Base-by-base conservation (phyloP, 2,797 vertebrate species). In the Basileuterus tristriatus region DNA sequence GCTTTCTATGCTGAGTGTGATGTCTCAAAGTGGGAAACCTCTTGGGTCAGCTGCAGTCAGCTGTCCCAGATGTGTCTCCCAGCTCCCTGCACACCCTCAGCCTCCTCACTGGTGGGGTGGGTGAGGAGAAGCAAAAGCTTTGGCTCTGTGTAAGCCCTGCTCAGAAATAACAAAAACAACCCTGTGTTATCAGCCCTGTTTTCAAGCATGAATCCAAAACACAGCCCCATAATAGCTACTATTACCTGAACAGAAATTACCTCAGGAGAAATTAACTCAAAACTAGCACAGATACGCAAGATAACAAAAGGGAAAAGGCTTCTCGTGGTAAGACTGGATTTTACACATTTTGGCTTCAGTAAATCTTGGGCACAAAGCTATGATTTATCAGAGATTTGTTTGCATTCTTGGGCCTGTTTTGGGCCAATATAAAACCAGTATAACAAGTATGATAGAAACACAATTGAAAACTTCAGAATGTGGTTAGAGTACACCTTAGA, bases 21-120 rank as follows among this genome's bases (percentile, higher is more conserved):
- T 32, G 30, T 32, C 13, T 12, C 2, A 24, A 9, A 11, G 12
- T 21, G 15, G 27, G 32, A n/a, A 6, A 49, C 12, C 36, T 2
- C 12, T 32, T 43, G 19, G 6, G 1, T 36, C 18, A 32, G 14
- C 1, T 26, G 46, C 2, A 4, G 6, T 47, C 39, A 75, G 18
- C 6, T 36, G 18, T 27, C 17, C 15, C 12, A 23, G 12, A 12
- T 47, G 18, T 41, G 34, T 23, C 6, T 75, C 41, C 26, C 41
- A 32, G 8, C 11, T 41, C 32, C 32, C 12, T 36, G 19, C 5
- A 4, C 6, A 41, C 3, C 11, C 19, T 3, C 5, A 26, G 4
- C 4, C 12, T 24, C 26, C 41, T 69, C 5, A 0, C 7, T 29
- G 32, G 5, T 14, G 24, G 9, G 9, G 4, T 47, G 46, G 39